Evolutionary conservation across 2,797 vertebrate species (phyloP).

Genomic region (Vespertilio murinus): DNA sequence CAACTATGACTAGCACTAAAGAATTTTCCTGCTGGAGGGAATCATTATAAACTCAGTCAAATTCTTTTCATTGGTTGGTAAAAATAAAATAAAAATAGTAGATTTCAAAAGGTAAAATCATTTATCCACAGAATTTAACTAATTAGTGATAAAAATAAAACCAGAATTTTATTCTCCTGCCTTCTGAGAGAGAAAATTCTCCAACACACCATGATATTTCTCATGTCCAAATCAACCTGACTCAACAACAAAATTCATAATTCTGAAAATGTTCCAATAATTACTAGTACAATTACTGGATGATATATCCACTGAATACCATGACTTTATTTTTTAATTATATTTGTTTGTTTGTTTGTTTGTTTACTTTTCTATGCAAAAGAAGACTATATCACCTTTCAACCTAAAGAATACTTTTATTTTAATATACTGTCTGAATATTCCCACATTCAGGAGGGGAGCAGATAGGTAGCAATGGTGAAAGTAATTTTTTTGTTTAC

Average conservation of each 20-base stretch:
- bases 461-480: not conserved
- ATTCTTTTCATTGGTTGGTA: not conserved
- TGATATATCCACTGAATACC: not conserved
- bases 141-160: not conserved
- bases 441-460: not conserved
- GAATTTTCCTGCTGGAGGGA: not conserved
- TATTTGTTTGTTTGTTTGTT: too few relatives aligned
- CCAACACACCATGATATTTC: not conserved
- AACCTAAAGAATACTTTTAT: too few relatives aligned
- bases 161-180: not conserved
- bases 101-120: not conserved
- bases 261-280: not conserved
- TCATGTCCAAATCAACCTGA: not conserved
- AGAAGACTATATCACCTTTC: too few relatives aligned
- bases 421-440: not conserved
- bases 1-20: not conserved
- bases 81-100: not conserved
- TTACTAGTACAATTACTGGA: not conserved
- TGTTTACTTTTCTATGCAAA: too few relatives aligned
- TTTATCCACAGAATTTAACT: not conserved
- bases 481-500: conserved; percentile 36
- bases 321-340: not conserved
- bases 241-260: not conserved
- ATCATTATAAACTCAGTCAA: not conserved
- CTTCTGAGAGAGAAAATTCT: not conserved